Evolutionary conservation across 2,888 invertebrate genomes (phyloP).

Genomic region (Blastobasis adustella): DNA sequence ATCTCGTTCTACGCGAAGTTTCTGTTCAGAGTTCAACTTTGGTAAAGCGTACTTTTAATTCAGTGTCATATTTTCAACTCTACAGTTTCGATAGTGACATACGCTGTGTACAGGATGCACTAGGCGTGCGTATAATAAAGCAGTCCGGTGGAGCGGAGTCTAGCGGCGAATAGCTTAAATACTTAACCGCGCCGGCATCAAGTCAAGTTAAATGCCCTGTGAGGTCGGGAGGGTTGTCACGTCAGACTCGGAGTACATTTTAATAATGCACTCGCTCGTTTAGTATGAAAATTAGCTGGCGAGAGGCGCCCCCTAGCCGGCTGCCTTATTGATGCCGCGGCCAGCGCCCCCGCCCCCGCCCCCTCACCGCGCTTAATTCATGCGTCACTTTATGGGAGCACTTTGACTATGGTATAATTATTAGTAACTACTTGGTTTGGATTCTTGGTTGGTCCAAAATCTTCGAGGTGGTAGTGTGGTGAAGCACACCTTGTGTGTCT

Average conservation of each 20-base stretch:
- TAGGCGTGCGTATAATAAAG: constrained; percentile 21
- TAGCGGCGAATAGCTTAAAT: constrained; percentile 45
- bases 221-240: constrained; percentile 57
- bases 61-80: no score
- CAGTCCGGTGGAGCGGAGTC: constrained; percentile 23
- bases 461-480: no score
- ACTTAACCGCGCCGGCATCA: constrained; percentile 46
- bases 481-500: no score
- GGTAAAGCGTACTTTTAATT: no score
- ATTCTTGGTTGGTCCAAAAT: no score
- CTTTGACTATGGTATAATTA: no score
- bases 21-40: constrained; percentile 11
- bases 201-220: constrained; percentile 52
- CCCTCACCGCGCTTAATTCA: no score
- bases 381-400: no score
- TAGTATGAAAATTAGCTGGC: constrained; percentile 71
- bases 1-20: no score
- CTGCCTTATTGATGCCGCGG: constrained; percentile 48
- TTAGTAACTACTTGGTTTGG: no score
- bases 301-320: constrained; percentile 36
- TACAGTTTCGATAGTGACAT: no score
- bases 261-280: constrained; percentile 71
- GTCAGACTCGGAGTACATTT: constrained; percentile 49
- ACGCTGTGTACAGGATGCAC: no score
- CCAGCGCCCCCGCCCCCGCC: not conserved